Evolutionary conservation across 2,888 invertebrate species (phyloP), one percentile per base, ranked within the genome.

Genomic region (Scelioninae gen. 1): DNA sequence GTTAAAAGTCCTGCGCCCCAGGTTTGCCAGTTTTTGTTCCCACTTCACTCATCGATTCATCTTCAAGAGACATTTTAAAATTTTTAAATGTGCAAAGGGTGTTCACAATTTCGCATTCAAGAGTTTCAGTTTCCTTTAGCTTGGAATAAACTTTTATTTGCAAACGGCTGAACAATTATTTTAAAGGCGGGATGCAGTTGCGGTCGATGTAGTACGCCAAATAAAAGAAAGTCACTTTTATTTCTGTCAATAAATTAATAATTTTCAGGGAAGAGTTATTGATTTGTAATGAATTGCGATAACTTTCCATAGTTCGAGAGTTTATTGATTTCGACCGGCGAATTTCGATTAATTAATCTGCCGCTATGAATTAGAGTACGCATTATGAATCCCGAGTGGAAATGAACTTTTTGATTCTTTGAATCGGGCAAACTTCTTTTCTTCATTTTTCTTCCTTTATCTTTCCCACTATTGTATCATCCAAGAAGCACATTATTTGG

Each of bases 231-330:
- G 51, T 4, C 49, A 16, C 66, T 68, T 47, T 51, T 62, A 76
- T 66, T 76, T 66, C 56, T 38, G 66, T 76, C 66, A 56, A 58
- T 76, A n/a, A n/a, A n/a, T n/a, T 60, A 66, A 66, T 66, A 43
- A 58, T 58, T 65, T 60, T 65, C 56, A 58, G 5, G n/a, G 13
- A 13, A 31, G 56, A 65, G 5, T 76, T 76, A 58, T 66, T 60
- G 75, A 76, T 49, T 63, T 49, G 40, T 55, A 55, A 76, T 76
- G 66, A 66, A 65, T 38, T 40, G 56, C 65, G 34, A 56, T 45
- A 65, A 76, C 66, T 76, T 58, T 47, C 51, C n/a, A 51, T 31
- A n/a, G 51, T 31, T 51, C 51, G 51, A 51, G 49, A 9, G 34
- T 51, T 71, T 71, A 58, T 60, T 53, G 53, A 62, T n/a, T 62